Evolutionary conservation across 2,113 vertebrate genomes (phyloP).

Genomic region (Stictonetta naevosa): DNA sequence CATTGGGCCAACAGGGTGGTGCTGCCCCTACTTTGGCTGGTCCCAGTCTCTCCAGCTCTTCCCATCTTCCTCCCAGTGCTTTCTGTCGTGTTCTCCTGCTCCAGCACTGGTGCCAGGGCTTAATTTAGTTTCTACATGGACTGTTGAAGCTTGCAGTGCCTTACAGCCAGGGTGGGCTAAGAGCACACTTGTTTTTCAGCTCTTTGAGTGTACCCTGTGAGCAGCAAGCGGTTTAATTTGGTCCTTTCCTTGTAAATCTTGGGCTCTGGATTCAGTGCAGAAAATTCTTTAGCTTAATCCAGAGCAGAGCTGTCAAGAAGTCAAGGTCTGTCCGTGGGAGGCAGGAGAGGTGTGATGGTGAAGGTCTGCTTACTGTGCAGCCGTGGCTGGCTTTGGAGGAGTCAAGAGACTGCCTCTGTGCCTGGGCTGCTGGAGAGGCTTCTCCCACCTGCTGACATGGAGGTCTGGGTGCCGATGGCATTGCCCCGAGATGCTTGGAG

Average conservation of each 20-base stretch:
- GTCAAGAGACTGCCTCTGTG: background rate
- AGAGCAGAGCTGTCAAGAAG: background rate
- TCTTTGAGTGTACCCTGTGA: background rate
- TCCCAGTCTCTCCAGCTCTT: background rate
- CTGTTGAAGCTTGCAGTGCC: background rate
- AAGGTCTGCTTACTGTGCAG: background rate
- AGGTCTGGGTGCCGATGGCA: background rate
- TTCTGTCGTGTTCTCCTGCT: background rate
- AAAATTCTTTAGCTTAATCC: background rate
- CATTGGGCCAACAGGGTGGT: background rate
- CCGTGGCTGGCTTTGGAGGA: background rate
- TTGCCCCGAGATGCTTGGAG: background rate
- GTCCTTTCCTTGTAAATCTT: background rate
- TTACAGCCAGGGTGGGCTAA: background rate
- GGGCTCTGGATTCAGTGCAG: background rate
- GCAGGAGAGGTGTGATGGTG: background rate
- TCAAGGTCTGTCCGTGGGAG: background rate
- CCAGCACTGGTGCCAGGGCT: background rate
- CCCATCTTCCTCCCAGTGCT: background rate
- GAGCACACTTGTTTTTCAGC: background rate
- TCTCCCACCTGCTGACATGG: background rate
- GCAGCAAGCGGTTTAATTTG: background rate
- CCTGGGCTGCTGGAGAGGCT: background rate
- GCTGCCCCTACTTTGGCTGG: background rate
- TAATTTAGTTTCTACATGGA: accelerated